Evolutionary conservation across 2,113 vertebrate genomes (phyloP), one percentile per base, ranked within the genome.

Genomic region (Isurus oxyrinchus): DNA sequence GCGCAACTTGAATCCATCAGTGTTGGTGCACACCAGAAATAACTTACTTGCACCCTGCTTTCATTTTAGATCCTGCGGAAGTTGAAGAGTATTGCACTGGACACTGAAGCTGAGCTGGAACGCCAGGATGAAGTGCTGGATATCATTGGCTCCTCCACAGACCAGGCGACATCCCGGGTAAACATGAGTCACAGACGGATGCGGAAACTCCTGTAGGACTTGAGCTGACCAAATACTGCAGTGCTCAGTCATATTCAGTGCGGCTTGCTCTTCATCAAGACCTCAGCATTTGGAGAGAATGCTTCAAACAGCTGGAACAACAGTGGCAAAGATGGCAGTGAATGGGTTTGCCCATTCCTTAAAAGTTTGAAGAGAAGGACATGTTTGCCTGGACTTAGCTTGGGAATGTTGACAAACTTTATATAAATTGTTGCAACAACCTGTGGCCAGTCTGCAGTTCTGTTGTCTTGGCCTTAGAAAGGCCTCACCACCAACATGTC

Each of bases 121-220:
- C 97, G 98, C 0, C 99, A 99, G 97, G 99, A 99, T 0, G 99
- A 99, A 66, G 98, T 97, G 8, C 97, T 99, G 69, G 99, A 99
- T 0, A 98, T 97, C 96, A 97, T 99, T 96, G 96, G 98, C 0
- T 97, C 97, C n/a, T 98, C 99, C 0, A 98, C 98, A 0, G 99
- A 99, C 69, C 98, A 97, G 0, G 96, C 98, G 0, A 98, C 98
- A 11, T 97, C 98, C 88, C 97, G 96, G 94, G 97, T 99, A 0
- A 98, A 98, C 96, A 98, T 98, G 97, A 99, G 99, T 90, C 99
- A 98, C 95, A 98, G 98, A 76, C 97, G 99, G 21, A 98, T 99
- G 96, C 98, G 97, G 96, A 98, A 97, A 23, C 98, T 99, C 35
- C 98, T 98, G 2, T 99, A 98, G 97, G 69, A 5, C 35, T n/a